Base-by-base conservation (phyloP, 2,888 invertebrate genomes). In the Stratiomys singularior region DNA sequence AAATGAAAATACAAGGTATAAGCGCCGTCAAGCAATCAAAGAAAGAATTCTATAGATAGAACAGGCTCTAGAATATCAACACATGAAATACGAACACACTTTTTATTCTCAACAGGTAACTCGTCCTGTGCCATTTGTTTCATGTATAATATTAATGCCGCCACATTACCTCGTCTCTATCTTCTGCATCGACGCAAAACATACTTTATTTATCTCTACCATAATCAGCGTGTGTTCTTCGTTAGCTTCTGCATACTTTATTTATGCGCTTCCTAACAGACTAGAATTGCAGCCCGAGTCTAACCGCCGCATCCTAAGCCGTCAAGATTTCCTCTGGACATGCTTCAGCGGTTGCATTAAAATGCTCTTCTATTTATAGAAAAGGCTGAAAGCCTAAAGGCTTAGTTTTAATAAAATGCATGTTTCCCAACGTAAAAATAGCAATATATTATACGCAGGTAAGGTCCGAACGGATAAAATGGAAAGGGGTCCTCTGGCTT, bases 391-490 rank as follows among this genome's bases (percentile, higher is more conserved):
- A 78, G 60, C 67, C 78, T 77, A 77, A 77, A 79, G 77, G 77
- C 74, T 79, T 74, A 77, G 77, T 77, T 77, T 79, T 79, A 79
- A 79, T 79, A 74, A 78, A 72, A 79, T 77, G 60, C 78, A 56
- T 79, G 78, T 67, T 76, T 79, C 64, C 60, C 74, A 64, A 52
- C 77, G 52, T 74, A 47, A 72, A 74, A 67, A 37, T 66, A 66
- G 66, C 66, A 4, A 18, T 30, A 25, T 18, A 28, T 15, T 13
- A 64, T n/a, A 30, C 1, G 9, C 13, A 15, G 5, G 25, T 18
- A 25, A 27, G 7, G 71, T 72, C 52, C 71, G 52, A 18, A 52
- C 56, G 27, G n/a, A 56, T 28, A 23, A 52, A 72, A 56, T 56
- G 27, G 56, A 52, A 72, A 72, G 71, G 56, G 56, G 18, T 9